These are phyloP conservation scores for Falco biarmicus DNA, from an alignment of 2,797 vertebrate species.

Conservation along the genomic window DNA sequence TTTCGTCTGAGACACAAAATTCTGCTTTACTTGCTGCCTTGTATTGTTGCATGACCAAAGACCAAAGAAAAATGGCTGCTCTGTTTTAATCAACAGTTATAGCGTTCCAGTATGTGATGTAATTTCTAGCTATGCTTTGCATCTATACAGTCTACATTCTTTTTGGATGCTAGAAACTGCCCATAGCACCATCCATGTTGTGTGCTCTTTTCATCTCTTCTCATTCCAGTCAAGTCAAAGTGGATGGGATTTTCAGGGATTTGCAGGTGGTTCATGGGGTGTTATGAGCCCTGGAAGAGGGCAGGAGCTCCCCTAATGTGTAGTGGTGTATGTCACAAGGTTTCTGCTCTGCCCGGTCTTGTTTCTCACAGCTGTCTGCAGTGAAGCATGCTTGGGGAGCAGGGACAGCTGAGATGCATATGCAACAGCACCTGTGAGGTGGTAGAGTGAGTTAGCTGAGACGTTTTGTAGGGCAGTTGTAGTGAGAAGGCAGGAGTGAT, in stretches of 20 bases:
- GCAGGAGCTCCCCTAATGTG: background rate
- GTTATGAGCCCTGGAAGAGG: background rate
- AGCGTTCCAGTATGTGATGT: fast-evolving
- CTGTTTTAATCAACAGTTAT: background rate
- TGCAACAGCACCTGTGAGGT: background rate
- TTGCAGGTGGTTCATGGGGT: background rate
- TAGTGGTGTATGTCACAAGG: background rate
- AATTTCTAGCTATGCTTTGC: background rate
- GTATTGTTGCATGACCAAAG: background rate
- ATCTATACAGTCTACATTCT: background rate
- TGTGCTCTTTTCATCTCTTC: background rate
- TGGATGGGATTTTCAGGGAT: background rate
- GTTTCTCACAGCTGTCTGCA: background rate
- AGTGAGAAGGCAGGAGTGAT: background rate
- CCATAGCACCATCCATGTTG: background rate
- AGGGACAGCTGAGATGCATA: background rate
- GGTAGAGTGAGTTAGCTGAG: background rate
- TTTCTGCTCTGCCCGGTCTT: background rate
- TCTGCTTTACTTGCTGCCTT: background rate
- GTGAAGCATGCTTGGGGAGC: background rate
- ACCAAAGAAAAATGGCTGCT: background rate
- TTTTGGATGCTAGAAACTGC: background rate
- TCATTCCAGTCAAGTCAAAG: background rate
- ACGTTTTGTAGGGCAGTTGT: background rate
- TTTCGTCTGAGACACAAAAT: background rate